These are phyloP conservation scores for Hydropsyche tenuis DNA, from an alignment of 1,140 invertebrate species.

Conservation along the genomic window DNA sequence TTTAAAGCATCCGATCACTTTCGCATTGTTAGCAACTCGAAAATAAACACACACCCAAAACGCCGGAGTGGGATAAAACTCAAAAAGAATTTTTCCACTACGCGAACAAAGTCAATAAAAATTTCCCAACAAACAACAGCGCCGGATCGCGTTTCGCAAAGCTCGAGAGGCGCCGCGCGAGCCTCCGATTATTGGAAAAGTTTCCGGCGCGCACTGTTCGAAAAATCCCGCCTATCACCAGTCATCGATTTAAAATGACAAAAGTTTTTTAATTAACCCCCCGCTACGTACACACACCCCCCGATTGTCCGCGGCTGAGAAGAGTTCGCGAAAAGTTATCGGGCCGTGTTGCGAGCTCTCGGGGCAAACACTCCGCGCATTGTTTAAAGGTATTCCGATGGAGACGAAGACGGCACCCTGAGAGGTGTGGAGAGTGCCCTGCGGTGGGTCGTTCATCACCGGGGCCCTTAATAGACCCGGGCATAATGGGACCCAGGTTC, in stretches of 20 bases:
- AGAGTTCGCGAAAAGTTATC: conserved; percentile 4
- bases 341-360: not conserved
- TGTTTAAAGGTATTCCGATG: not conserved
- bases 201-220: not conserved
- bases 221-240: conserved; percentile 2
- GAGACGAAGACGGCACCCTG: not conserved
- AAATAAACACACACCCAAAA: too few species aligned
- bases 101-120: too few species aligned
- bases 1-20: too few species aligned
- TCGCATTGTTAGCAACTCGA: too few species aligned
- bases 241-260: conserved; percentile 26
- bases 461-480: too few species aligned
- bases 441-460: not conserved
- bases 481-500: not conserved
- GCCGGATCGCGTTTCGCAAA: too few species aligned
- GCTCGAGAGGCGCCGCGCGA: too few species aligned
- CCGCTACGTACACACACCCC: not conserved
- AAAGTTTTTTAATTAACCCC: conserved; percentile 33
- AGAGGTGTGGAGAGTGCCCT: conserved; percentile 4
- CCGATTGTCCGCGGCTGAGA: conserved; percentile 22
- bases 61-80: too few species aligned
- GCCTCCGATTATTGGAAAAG: conserved; percentile 12
- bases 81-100: too few species aligned
- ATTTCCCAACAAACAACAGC: too few species aligned
- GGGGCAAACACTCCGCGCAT: conserved; percentile 13